phyloP scores from a whole-genome alignment of 1,140 invertebrate genomes.

The Drosophila lini region DNA sequence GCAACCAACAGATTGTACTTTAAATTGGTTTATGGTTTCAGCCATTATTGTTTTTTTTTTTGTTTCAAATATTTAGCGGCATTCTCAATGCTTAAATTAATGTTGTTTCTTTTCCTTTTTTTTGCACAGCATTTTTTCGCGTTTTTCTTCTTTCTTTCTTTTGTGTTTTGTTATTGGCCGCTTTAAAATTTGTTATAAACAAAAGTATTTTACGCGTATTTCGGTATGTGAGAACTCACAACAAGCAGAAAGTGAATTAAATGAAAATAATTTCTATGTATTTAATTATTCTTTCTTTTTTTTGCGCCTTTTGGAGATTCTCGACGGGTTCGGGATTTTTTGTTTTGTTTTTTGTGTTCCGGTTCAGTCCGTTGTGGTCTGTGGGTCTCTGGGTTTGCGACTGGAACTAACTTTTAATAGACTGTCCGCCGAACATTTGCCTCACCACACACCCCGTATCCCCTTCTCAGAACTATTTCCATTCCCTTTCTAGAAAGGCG shows the following conservation, averaged over 20 bases:
- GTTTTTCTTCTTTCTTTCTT: slow-evolving; percentile 5
- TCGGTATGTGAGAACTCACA: slow-evolving; percentile 18
- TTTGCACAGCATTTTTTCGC: slow-evolving; percentile 10
- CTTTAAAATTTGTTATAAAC: slow-evolving; percentile 40
- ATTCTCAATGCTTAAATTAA: slow-evolving; percentile 9
- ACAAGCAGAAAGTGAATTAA: slow-evolving; percentile 27
- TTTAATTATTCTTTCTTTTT: slow-evolving; percentile 16
- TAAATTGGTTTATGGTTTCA: slow-evolving; percentile 5
- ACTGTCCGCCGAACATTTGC: slow-evolving; percentile 9
- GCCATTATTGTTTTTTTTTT: slow-evolving; percentile 5
- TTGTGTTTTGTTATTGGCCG: slow-evolving; percentile 13
- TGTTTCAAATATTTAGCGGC: slow-evolving; percentile 1
- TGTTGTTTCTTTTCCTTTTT: not conserved
- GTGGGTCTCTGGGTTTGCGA: slow-evolving; percentile 21
- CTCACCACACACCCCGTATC: not conserved
- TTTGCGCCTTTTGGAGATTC: slow-evolving; percentile 25
- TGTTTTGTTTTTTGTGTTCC: slow-evolving; percentile 1
- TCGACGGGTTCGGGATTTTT: slow-evolving; percentile 7
- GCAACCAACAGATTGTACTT: not conserved
- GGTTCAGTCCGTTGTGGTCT: slow-evolving; percentile 21
- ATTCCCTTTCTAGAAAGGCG: slow-evolving; percentile 9
- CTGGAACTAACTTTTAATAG: slow-evolving; percentile 23
- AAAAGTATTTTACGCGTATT: slow-evolving; percentile 11
- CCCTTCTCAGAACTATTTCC: not conserved
- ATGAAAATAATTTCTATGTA: slow-evolving; percentile 24